Evolutionary conservation across 2,113 vertebrate species (phyloP), one percentile per base, ranked within the genome.

Genomic region (Rhinopomastus cyanomelas): DNA sequence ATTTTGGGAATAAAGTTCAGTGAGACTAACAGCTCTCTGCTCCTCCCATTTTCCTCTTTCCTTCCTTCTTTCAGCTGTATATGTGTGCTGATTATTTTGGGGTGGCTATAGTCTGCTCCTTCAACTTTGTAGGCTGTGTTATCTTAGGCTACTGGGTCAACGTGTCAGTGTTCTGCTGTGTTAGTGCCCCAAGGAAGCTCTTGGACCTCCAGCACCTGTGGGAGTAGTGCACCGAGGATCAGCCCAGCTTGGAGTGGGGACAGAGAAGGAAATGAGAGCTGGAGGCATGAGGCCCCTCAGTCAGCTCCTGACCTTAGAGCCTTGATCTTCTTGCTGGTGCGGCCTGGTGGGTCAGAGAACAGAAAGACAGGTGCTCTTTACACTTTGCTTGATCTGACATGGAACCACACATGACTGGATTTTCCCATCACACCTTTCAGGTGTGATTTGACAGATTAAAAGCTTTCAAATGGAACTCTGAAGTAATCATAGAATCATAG

Each of bases 31-130:
- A 64, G 25, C 57, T 81, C 73, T 69, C n/a, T 82, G 3, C 59
- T 82, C 69, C 34, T 92, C 74, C 71, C 36, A 57, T 88, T 90
- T 94, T 51, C 48, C 46, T 83, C 49, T 77, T 76, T 88, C 57
- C 57, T 93, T 90, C 83, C 69, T 86, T 44, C 61, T 90, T 39
- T 66, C 57, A 84, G 69, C 77, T 39, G 16, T 44, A 4, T 46
- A 61, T 69, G 23, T 81, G 16, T 79, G 46, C 66, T 88, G 69
- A 48, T 90, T 78, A 60, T 75, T 81, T 49, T 81, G 69, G 61
- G 34, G 23, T 83, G 57, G n/a, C 36, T 89, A 8, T 48, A 29
- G n/a, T 52, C 51, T 30, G 22, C 37, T 79, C 27, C 39, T 78
- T 81, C 44, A 51, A 6, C 34, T 67, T 66, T 23, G n/a, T n/a